Evolutionary conservation across 1,140 invertebrate genomes (phyloP), one percentile per base, ranked within the genome.

Genomic region (Lepidurus couesii): DNA sequence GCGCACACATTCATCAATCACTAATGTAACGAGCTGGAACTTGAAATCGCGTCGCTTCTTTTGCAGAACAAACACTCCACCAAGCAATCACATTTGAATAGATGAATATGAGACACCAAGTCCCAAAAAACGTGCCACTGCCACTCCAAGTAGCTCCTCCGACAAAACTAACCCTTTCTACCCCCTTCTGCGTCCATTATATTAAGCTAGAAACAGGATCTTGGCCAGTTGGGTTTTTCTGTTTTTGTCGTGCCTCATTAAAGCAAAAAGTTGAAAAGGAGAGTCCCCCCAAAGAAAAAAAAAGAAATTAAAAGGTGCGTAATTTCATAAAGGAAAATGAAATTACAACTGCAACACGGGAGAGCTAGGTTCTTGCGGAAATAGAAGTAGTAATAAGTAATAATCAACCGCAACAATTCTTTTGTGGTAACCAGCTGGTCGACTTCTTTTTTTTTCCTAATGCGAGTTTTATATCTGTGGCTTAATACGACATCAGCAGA

Each of bases 141-240:
- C 53, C 53, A n/a, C 21, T 65, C 53, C 53, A 65, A 65, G 53
- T 65, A 21, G 53, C 53, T 65, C 53, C 53, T 65, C 53, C 53
- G 53, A 65, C 53, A 65, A 65, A 65, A 65, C 53, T 65, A 65
- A 65, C 53, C 53, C 53, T 65, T 65, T 65, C 53, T 65, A 65
- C 53, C 53, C 53, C 53, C 53, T 65, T 65, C 53, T 65, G 53
- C 21, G 53, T 65, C 53, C 53, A 65, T 65, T 65, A 65, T 65
- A 65, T 9, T 65, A 65, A 65, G 53, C 13, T 4, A 11, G 53
- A 65, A 65, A 65, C 53, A 65, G 53, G 53, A 65, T 65, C 53
- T 65, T 65, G 53, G 53, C 53, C 16, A 65, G 53, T 65, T 21
- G 16, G 53, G 53, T 65, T 21, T 34, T 13, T 65, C 53, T 65